Percentiles rank a stretch among this genome's conserved stretches.
These are phyloP conservation scores for Andrena chrysosceles DNA, from an alignment of 2,888 invertebrate species.

Conservation along the genomic window DNA sequence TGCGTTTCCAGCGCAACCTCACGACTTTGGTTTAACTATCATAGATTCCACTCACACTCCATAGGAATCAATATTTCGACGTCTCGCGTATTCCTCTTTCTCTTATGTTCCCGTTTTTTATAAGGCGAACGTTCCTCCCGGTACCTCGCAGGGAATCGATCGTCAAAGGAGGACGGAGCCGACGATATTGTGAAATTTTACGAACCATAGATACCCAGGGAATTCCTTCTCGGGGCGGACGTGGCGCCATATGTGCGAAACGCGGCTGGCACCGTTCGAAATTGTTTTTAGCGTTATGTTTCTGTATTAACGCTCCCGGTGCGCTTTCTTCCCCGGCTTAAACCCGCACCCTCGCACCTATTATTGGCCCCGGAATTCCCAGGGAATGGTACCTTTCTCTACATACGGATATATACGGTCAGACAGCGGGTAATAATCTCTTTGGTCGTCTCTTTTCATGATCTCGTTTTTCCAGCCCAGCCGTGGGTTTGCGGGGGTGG, in stretches of 20 bases:
- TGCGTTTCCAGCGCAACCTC: too few relatives aligned
- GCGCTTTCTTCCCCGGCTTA: slow-evolving; percentile 48
- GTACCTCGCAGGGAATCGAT: slow-evolving; percentile 54
- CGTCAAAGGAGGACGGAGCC: slow-evolving; percentile 39
- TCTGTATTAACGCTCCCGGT: slow-evolving; percentile 77
- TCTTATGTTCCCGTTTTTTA: background rate
- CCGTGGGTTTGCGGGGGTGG: background rate
- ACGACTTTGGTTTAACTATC: background rate
- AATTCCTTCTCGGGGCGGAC: slow-evolving; percentile 58
- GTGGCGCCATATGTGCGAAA: slow-evolving; percentile 69
- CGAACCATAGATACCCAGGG: slow-evolving; percentile 63
- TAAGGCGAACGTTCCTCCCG: slow-evolving; percentile 13
- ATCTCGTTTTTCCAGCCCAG: background rate
- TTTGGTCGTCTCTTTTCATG: slow-evolving; percentile 32
- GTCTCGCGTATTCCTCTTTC: background rate
- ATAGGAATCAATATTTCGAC: slow-evolving; percentile 25
- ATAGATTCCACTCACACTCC: background rate
- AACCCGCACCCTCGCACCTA: slow-evolving; percentile 44
- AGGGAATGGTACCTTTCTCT: slow-evolving; percentile 38
- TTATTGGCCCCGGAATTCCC: slow-evolving; percentile 44
- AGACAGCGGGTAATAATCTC: slow-evolving; percentile 29
- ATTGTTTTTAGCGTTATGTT: slow-evolving; percentile 74
- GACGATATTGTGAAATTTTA: slow-evolving; percentile 76
- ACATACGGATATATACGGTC: slow-evolving; percentile 15
- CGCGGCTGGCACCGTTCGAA: slow-evolving; percentile 57